Percentiles rank a stretch among this genome's conserved stretches.
phyloP scores from a whole-genome alignment of 2,888 invertebrate genomes.

The Dysmachus trigonus region DNA sequence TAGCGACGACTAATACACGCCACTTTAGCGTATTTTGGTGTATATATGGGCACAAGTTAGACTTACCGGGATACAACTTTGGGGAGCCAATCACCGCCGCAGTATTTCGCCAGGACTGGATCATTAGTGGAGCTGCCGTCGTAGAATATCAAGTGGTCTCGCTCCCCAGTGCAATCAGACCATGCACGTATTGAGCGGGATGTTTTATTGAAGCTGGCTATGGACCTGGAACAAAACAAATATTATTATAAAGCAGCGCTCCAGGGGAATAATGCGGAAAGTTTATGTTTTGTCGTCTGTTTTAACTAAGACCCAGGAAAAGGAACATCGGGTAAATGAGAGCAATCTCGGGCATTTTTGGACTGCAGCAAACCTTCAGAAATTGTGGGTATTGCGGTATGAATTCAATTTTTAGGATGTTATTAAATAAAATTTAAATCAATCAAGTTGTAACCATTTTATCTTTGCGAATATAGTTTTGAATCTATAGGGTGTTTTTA shows the following conservation, averaged over 20 bases:
- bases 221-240: constrained; percentile 56
- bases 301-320: not conserved
- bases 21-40: not conserved
- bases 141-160: constrained; percentile 85
- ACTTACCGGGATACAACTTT: constrained; percentile 74
- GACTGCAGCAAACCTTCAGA: not conserved
- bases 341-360: not conserved
- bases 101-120: constrained; percentile 85
- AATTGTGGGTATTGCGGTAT: not conserved
- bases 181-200: constrained; percentile 79
- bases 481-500: no score
- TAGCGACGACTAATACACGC: not conserved
- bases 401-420: not conserved
- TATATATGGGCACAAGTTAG: constrained; percentile 5
- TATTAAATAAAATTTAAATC: not conserved
- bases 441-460: not conserved
- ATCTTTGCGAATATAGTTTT: no score
- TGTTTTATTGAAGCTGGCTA: constrained; percentile 74
- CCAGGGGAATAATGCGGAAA: not conserved
- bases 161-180: constrained; percentile 82
- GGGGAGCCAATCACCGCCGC: constrained; percentile 87
- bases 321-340: not conserved
- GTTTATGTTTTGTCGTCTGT: not conserved
- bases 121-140: constrained; percentile 86
- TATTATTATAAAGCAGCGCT: not conserved